These are phyloP conservation scores for Hydrolagus colliei DNA, from an alignment of 2,797 vertebrate genomes.

Conservation along the genomic window DNA sequence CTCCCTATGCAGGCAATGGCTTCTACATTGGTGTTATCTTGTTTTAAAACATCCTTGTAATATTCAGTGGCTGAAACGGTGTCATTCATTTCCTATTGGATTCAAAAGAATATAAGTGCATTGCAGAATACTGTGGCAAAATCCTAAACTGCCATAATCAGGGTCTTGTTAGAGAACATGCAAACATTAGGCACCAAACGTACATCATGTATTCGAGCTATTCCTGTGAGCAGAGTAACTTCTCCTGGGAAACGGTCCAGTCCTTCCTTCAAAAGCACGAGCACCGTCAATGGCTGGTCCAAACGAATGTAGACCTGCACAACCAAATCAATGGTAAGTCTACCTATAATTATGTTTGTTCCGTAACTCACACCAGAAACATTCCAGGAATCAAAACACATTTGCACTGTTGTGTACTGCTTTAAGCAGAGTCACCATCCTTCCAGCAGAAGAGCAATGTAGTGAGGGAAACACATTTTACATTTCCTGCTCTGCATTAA, in stretches of 20 bases:
- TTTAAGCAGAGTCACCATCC: too few relatives aligned
- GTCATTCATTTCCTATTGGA: constrained; percentile 84
- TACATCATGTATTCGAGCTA: constrained; percentile 92
- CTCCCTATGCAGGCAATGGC: constrained; percentile 95
- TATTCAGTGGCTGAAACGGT: constrained; percentile 78
- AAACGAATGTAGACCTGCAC: constrained; percentile 83
- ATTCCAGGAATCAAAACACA: constrained; percentile 10
- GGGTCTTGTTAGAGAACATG: background rate
- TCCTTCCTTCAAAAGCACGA: constrained; percentile 90
- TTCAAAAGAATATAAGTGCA: constrained; percentile 35
- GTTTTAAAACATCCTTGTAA: constrained; percentile 91
- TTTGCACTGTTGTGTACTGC: too few relatives aligned
- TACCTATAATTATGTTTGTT: background rate
- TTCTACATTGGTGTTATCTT: constrained; percentile 92
- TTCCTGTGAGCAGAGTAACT: constrained; percentile 84
- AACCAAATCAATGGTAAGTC: background rate
- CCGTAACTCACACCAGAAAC: background rate
- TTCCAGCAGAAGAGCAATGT: too few relatives aligned
- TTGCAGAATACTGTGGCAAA: background rate
- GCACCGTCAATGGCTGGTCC: constrained; percentile 88
- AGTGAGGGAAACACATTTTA: too few relatives aligned
- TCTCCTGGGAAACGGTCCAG: constrained; percentile 90
- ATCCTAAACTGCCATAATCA: background rate
- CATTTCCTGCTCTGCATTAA: too few relatives aligned
- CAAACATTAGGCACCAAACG: constrained; percentile 23